Evolutionary conservation across 2,888 invertebrate genomes (phyloP), one percentile per base, ranked within the genome.

Genomic region (Diloba caeruleocephala): DNA sequence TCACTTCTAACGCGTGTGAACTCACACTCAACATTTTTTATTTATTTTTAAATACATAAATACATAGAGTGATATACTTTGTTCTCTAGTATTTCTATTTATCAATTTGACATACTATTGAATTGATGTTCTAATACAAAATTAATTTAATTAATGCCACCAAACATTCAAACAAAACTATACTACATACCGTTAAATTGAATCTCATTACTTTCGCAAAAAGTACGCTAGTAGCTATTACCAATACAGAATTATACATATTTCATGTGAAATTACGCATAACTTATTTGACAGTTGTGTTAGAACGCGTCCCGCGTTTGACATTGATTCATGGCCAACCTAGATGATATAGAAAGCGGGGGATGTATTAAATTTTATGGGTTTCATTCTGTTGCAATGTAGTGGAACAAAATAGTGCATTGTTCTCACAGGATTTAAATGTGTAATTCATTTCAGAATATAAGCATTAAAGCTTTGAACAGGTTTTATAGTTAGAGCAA

Each of bases 371-470:
- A 74, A 77, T 73, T 53, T 50, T 64, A 63, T 28, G 45, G 54
- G 63, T 75, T 73, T 79, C 68, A 74, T 71, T 55, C 49, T 45
- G 60, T 58, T 64, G 68, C 63, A 74, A 77, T 76, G 78, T 77
- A 71, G 57, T 74, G 77, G 76, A 81, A 79, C 57, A 56, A 66
- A 64, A 49, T 65, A 52, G 50, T 61, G 58, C 55, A 76, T 76
- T 78, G 77, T 77, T 71, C 71, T 56, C 44, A 31, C 21, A 23
- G 45, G 42, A 54, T 50, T 60, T 54, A 51, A 55, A 49, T 58
- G 61, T 56, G 50, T 55, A 50, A 70, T 69, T 61, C 36, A 53
- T 64, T 72, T 55, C 26, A 29, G 33, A 53, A 62, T 69, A 64
- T 64, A 36, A 64, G 52, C 19, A 37, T 52, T 41, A 50, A 44